phyloP scores from a whole-genome alignment of 2,113 vertebrate species.

The Noturus placidus region DNA sequence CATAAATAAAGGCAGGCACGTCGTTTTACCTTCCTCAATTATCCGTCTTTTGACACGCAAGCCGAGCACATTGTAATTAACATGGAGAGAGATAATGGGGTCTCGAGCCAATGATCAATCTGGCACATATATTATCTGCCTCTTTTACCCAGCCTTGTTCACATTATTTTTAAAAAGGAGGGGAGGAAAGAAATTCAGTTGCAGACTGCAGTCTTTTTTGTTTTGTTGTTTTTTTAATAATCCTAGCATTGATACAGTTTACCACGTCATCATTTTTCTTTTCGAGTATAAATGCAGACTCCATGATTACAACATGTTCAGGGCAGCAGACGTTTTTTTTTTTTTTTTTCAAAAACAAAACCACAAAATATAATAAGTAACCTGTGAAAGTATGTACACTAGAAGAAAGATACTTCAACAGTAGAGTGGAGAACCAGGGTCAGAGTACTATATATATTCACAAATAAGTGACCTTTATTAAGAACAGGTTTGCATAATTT shows the following conservation, averaged over 20 bases:
- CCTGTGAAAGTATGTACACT: background rate
- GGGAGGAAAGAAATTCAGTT: constrained; percentile 55
- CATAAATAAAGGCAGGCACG: constrained; percentile 77
- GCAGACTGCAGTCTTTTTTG: constrained; percentile 38
- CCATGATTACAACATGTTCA: background rate
- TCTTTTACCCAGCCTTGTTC: constrained; percentile 65
- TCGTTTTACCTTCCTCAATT: constrained; percentile 81
- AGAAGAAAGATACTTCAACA: background rate
- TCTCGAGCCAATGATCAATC: constrained; percentile 79
- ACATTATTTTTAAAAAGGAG: constrained; percentile 58
- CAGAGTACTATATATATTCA: background rate
- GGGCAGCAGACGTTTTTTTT: background rate
- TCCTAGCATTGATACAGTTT: constrained; percentile 58
- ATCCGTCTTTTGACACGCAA: constrained; percentile 78
- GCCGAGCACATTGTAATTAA: constrained; percentile 79
- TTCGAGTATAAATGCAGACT: constrained; percentile 7
- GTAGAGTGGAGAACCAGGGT: background rate
- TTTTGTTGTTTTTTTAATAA: constrained; percentile 47
- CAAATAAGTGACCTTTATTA: constrained; percentile 8
- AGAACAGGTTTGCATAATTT: constrained; percentile 22
- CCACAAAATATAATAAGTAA: background rate
- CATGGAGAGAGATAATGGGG: constrained; percentile 81
- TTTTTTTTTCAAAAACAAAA: background rate
- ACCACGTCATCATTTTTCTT: constrained; percentile 62
- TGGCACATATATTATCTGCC: constrained; percentile 74